Base-by-base conservation (phyloP, 2,113 vertebrate genomes). In the Phylloscopus whistleri region DNA sequence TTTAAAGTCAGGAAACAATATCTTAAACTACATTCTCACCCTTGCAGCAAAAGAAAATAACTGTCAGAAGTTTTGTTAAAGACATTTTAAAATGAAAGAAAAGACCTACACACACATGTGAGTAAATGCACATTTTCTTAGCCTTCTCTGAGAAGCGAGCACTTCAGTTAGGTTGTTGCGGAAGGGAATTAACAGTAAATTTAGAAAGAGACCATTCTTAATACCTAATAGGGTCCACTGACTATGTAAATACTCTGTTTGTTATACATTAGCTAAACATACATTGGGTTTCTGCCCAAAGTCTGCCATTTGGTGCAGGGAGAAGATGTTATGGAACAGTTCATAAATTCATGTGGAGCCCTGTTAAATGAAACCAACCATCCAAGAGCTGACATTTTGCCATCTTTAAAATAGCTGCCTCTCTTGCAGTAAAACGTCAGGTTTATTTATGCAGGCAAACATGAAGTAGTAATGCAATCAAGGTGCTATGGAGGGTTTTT, bases 201-300 rank as follows among this genome's bases (percentile, higher is more conserved):
- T 96, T 93, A 96, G 88, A 95, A 97, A 98, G 97, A 96, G 95
- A 90, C 96, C 96, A 96, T 97, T 98, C 96, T 97, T 94, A 90
- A 97, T 96, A 94, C 97, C 91, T 97, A 96, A 97, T 97, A 97
- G 96, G 96, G 96, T 96, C 92, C 95, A 97, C 84, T 93, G 97
- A 97, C 96, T 97, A 94, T 97, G 97, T 98, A 98, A 98, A 98
- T 98, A 98, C 98, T 98, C 96, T 97, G 96, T 98, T 98, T 98
- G 98, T 98, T 98, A 98, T 97, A 98, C 95, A 97, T 97, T 98
- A 98, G 97, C 96, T 98, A 98, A 98, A 98, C 97, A 98, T 96
- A 98, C 97, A 97, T 98, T 98, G 97, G 97, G 97, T 97, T 98
- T 97, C 97, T 98, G 98, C 98, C 98, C 98, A 97, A 98, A 98